Conservation (phyloP, 2,113 vertebrate genomes). For the Equus quagga region DNA sequence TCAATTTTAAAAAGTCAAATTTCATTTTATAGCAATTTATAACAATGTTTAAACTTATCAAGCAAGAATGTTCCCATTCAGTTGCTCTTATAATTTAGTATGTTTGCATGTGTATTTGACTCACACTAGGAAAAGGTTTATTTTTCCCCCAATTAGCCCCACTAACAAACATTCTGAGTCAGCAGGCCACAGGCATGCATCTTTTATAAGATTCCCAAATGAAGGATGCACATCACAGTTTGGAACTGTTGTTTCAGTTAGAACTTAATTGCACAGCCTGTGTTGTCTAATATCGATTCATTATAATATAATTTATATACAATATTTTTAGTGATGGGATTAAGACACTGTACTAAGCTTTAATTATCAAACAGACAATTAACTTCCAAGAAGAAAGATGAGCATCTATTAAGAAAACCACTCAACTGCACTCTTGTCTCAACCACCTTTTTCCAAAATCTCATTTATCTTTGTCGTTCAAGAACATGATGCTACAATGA, state of each 20-base stretch:
- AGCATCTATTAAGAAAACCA: constrained; percentile 44
- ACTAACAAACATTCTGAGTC: background rate
- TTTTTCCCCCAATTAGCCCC: background rate
- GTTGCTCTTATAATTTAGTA: background rate
- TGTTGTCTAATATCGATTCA: background rate
- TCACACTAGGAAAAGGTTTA: background rate
- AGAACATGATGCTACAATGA: background rate
- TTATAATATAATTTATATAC: background rate
- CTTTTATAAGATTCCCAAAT: background rate
- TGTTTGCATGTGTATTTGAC: background rate
- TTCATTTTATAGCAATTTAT: background rate
- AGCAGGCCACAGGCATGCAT: background rate
- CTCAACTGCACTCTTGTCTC: background rate
- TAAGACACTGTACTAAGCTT: constrained; percentile 30
- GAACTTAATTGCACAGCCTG: background rate
- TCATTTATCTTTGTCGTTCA: constrained; percentile 34
- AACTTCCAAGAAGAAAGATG: constrained; percentile 35
- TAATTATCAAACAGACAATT: constrained; percentile 49
- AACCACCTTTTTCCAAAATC: background rate
- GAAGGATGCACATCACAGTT: background rate
- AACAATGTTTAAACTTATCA: background rate
- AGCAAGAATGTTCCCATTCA: background rate
- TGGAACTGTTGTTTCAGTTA: background rate
- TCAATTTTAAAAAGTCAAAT: background rate
- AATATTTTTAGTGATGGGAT: background rate